phyloP scores from a whole-genome alignment of 2,888 invertebrate genomes.

The Drosophila histrio region DNA sequence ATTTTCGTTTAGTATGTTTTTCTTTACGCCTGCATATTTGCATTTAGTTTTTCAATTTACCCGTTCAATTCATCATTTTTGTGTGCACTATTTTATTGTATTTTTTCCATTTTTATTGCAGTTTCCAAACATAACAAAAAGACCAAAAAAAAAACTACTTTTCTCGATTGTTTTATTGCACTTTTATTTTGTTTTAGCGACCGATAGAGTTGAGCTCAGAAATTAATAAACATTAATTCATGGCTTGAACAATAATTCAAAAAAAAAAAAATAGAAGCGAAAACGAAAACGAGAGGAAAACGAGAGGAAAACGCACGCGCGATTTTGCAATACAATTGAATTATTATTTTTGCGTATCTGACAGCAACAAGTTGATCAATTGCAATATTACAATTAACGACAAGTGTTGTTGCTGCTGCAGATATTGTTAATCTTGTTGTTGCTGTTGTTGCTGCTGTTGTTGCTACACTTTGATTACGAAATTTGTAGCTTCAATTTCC shows the following conservation, averaged over 20 bases:
- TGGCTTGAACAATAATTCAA: constrained; percentile 1
- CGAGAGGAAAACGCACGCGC: neutral
- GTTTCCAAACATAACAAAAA: constrained; percentile 52
- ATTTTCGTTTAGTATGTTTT: constrained; percentile 15
- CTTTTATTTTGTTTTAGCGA: neutral
- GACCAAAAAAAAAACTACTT: constrained; percentile 25
- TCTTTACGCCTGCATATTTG: constrained; percentile 23
- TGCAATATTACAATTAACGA: constrained; percentile 26
- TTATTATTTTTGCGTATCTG: constrained; percentile 2
- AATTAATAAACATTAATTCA: constrained; percentile 5
- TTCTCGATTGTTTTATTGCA: neutral
- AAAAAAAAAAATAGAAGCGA: constrained; percentile 5
- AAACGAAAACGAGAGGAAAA: constrained; percentile 4
- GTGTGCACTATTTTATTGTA: constrained; percentile 6
- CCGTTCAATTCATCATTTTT: constrained; percentile 24
- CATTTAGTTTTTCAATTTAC: constrained; percentile 42
- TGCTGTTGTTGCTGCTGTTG: neutral
- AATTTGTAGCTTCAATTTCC: constrained; percentile 36
- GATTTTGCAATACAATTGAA: neutral
- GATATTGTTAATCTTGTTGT: neutral
- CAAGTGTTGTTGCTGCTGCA: neutral
- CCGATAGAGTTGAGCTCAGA: neutral
- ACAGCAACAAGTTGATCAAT: constrained; percentile 66
- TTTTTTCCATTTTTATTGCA: constrained; percentile 21
- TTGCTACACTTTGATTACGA: constrained; percentile 34